Conservation (phyloP, 2,888 invertebrate genomes). For the Troides helena region DNA sequence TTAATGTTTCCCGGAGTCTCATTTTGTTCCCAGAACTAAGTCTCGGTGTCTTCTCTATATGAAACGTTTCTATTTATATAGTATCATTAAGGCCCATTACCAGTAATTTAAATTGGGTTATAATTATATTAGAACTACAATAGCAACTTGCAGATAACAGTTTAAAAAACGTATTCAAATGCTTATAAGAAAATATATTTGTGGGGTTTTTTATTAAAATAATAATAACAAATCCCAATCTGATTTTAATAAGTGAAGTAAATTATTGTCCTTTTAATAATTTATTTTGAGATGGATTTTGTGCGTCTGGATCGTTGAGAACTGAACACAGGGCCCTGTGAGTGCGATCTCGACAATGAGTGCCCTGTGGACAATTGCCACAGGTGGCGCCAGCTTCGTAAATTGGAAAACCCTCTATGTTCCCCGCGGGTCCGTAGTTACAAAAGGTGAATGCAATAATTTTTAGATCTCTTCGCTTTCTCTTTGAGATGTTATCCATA, state of each 20-base stretch:
- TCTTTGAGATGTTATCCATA: conserved; percentile 34
- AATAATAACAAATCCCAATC: no score
- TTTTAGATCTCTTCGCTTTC: conserved; percentile 48
- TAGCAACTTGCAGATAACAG: no score
- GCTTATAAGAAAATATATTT: no score
- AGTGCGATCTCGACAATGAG: conserved; percentile 61
- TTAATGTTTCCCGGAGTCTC: no score
- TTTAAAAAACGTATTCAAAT: no score
- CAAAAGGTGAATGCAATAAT: conserved; percentile 70
- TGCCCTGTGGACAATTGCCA: conserved; percentile 66
- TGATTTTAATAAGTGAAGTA: background rate
- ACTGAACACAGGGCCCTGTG: conserved; percentile 65
- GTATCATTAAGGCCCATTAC: no score
- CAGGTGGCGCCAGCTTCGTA: conserved; percentile 65
- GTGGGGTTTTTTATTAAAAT: no score
- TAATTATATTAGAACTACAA: no score
- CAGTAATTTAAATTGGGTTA: no score
- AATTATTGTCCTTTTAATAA: background rate
- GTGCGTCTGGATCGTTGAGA: conserved; percentile 57
- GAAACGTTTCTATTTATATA: no score
- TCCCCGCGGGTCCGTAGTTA: conserved; percentile 74
- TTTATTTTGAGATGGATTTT: conserved; percentile 11
- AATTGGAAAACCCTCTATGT: conserved; percentile 71
- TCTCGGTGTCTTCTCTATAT: no score
- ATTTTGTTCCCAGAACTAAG: no score